These are phyloP conservation scores for Fringilla coelebs DNA, from an alignment of 2,797 vertebrate species.

Conservation along the genomic window DNA sequence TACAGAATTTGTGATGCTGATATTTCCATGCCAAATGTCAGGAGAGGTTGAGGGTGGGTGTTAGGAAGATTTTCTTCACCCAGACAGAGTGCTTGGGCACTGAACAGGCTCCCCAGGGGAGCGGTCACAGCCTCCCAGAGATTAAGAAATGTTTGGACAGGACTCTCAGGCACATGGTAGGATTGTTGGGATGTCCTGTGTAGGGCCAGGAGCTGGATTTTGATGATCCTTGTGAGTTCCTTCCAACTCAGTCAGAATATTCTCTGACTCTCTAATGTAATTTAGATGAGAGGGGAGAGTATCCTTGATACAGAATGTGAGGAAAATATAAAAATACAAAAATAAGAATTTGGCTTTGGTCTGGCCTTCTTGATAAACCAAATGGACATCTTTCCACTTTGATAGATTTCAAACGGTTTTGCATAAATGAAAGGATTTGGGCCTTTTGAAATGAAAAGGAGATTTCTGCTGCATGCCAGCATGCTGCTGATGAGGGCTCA, in stretches of 20 bases:
- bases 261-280: background rate
- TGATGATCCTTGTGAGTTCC: accelerated
- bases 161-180: background rate
- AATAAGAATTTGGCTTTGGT: background rate
- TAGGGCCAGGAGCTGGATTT: background rate
- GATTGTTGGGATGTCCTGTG: background rate
- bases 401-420: background rate
- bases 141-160: background rate
- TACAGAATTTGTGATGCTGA: background rate
- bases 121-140: background rate
- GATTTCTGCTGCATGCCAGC: background rate
- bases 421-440: background rate
- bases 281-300: background rate
- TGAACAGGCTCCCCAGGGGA: background rate
- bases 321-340: background rate
- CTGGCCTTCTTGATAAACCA: background rate
- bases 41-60: background rate
- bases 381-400: background rate
- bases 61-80: background rate
- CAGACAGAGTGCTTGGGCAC: no score
- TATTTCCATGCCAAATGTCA: background rate
- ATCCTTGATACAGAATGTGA: background rate
- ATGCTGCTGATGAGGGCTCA: background rate
- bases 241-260: background rate
- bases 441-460: background rate